phyloP scores from a whole-genome alignment of 1,140 invertebrate species.

The Metopolophium dirhodum region DNA sequence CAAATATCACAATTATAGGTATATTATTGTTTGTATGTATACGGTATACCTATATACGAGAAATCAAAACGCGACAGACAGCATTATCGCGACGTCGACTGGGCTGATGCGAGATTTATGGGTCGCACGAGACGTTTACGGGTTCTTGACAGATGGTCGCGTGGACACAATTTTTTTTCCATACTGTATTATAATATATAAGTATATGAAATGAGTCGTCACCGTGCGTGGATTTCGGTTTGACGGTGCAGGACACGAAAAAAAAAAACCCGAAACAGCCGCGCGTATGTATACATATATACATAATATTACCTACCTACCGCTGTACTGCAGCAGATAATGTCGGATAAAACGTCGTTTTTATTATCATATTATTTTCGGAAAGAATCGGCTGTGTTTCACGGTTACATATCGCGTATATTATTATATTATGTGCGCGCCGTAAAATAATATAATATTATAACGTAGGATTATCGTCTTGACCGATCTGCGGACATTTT shows the following conservation, averaged over 20 bases:
- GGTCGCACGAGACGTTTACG: slow-evolving; percentile 17
- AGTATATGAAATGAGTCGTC: slow-evolving; percentile 23
- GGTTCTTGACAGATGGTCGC: slow-evolving; percentile 14
- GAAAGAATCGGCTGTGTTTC: not conserved
- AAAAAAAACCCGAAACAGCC: not conserved
- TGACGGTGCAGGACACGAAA: not conserved
- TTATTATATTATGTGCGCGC: not conserved
- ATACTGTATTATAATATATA: not conserved
- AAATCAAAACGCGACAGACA: not conserved
- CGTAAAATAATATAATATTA: slow-evolving; percentile 24
- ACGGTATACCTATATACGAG: too few species aligned
- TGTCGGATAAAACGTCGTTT: not conserved
- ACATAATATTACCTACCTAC: not conserved
- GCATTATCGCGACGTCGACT: not conserved
- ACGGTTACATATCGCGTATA: slow-evolving; percentile 18
- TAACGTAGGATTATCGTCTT: not conserved
- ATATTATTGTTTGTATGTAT: not conserved
- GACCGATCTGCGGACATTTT: not conserved
- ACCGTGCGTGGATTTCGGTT: not conserved
- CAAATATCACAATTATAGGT: not conserved
- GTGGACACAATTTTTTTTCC: not conserved
- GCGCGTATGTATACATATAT: not conserved
- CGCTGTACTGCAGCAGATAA: not conserved
- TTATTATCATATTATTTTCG: not conserved
- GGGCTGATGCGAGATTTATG: not conserved